Conservation (phyloP, 2,797 vertebrate species). For the Pogoniulus pusillus region DNA sequence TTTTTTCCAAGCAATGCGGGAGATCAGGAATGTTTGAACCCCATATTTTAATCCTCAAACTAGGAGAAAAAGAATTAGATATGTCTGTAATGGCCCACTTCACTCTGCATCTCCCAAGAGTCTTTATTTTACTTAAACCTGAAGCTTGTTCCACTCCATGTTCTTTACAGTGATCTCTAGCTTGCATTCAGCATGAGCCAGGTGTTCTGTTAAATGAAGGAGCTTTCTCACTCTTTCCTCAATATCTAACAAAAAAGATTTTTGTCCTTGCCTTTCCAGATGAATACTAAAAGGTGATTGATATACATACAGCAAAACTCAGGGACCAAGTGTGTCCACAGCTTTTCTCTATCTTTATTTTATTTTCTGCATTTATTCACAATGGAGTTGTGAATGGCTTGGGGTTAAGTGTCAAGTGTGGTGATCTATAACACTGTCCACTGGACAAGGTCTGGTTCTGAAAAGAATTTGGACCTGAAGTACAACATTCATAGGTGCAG, state of each 20-base stretch:
- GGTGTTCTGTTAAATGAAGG: background rate
- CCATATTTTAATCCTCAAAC: background rate
- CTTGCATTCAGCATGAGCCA: background rate
- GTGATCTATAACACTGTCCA: background rate
- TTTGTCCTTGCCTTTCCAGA: background rate
- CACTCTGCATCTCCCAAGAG: background rate
- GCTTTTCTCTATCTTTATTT: background rate
- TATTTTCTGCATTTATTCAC: background rate
- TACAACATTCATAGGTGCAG: background rate
- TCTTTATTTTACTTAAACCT: background rate
- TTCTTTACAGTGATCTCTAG: background rate
- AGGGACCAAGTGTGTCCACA: background rate
- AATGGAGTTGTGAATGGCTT: background rate
- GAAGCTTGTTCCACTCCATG: background rate
- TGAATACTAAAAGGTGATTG: background rate
- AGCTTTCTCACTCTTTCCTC: background rate
- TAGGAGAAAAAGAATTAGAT: background rate
- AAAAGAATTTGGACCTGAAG: background rate
- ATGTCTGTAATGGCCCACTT: background rate
- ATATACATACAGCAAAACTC: background rate
- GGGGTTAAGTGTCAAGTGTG: background rate
- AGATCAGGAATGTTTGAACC: background rate
- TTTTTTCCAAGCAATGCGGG: background rate
- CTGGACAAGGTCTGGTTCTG: background rate
- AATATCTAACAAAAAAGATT: background rate